These are phyloP conservation scores for Eilema griseolum DNA, from an alignment of 2,888 invertebrate species.

Conservation along the genomic window DNA sequence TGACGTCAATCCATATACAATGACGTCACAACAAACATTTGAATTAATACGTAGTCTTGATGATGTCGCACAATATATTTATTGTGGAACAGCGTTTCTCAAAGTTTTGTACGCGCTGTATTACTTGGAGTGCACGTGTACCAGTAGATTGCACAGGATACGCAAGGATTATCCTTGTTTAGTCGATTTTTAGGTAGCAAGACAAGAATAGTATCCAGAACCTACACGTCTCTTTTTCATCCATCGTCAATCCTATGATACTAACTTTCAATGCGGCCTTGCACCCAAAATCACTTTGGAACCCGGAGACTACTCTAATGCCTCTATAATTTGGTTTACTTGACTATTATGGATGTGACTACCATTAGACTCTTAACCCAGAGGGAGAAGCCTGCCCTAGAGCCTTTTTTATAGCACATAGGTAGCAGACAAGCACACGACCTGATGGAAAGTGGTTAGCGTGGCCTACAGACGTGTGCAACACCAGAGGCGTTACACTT, in stretches of 20 bases:
- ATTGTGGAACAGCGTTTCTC: background rate
- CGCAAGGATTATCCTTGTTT: background rate
- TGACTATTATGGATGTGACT: too few species aligned
- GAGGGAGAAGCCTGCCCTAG: too few species aligned
- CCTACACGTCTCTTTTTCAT: background rate
- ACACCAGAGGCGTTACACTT: too few species aligned
- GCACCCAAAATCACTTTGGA: background rate
- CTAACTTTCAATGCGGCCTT: background rate
- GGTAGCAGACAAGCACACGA: too few species aligned
- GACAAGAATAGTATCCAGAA: background rate
- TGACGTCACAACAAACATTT: background rate
- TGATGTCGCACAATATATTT: background rate
- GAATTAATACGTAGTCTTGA: background rate
- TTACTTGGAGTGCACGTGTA: background rate
- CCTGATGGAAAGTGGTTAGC: too few species aligned
- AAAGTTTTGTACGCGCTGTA: background rate
- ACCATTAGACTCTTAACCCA: too few species aligned
- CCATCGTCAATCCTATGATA: background rate
- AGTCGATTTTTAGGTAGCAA: background rate
- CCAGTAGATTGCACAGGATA: too few species aligned
- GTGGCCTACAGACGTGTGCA: too few species aligned
- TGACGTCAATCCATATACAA: conserved; percentile 5
- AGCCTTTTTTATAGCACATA: too few species aligned
- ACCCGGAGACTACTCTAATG: background rate
- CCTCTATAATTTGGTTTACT: background rate